Conservation (phyloP, 2,888 invertebrate genomes). For the Exocentrus adspersus region DNA sequence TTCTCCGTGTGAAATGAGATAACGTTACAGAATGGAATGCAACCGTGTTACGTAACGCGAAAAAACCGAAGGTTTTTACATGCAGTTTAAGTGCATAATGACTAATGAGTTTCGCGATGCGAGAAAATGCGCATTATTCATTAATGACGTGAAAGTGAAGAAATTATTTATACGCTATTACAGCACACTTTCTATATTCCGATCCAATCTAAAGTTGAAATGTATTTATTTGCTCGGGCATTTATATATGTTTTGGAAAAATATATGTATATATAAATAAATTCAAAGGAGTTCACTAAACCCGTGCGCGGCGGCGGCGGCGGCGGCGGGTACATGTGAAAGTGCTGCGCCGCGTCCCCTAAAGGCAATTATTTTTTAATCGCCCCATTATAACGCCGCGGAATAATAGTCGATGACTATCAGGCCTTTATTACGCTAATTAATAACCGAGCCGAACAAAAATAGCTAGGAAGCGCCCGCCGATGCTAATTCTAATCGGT, state of each 20-base stretch:
- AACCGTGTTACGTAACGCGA: slow-evolving; percentile 31
- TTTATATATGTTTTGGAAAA: too few species aligned
- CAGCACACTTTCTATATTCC: slow-evolving; percentile 40
- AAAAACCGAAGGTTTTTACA: slow-evolving; percentile 29
- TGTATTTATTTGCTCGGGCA: too few species aligned
- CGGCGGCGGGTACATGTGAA: not conserved
- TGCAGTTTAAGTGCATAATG: slow-evolving; percentile 37
- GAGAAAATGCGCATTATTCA: slow-evolving; percentile 40
- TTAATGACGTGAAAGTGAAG: slow-evolving; percentile 38
- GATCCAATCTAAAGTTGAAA: too few species aligned
- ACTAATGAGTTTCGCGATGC: slow-evolving; percentile 36
- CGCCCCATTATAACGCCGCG: not conserved
- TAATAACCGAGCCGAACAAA: slow-evolving; percentile 8
- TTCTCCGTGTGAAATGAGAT: slow-evolving; percentile 21
- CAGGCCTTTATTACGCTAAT: slow-evolving; percentile 1
- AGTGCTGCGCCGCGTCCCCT: not conserved
- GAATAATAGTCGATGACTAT: slow-evolving; percentile 6
- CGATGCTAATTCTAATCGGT: slow-evolving; percentile 41
- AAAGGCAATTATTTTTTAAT: slow-evolving; percentile 1
- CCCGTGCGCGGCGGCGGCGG: too few species aligned
- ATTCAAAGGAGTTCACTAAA: not conserved
- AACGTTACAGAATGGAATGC: slow-evolving; percentile 27
- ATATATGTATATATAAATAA: too few species aligned
- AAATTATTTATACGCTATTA: slow-evolving; percentile 38
- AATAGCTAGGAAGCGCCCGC: slow-evolving; percentile 28